These are phyloP conservation scores for Acipenser oxyrinchus DNA, from an alignment of 2,797 vertebrate genomes.

Conservation along the genomic window DNA sequence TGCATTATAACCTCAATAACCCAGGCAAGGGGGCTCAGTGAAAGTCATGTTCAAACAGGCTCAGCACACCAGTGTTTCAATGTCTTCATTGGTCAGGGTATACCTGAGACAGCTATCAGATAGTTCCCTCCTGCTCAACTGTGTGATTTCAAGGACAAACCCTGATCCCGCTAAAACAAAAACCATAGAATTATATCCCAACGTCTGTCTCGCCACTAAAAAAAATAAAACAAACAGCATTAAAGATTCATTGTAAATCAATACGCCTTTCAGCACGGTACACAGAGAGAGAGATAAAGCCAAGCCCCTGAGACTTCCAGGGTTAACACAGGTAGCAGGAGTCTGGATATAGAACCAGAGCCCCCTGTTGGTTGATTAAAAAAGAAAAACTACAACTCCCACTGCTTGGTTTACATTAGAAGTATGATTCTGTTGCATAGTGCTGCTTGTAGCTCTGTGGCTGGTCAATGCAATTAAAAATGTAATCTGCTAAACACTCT, in stretches of 20 bases:
- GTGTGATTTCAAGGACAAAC: not conserved
- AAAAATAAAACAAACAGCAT: constrained; percentile 5
- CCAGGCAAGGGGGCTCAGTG: too few species aligned
- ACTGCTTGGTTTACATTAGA: not conserved
- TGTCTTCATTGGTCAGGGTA: too few species aligned
- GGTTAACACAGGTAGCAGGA: not conserved
- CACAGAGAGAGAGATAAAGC: constrained; percentile 1
- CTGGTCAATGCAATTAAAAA: too few species aligned
- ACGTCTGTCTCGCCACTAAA: constrained; percentile 4
- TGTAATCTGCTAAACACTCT: too few species aligned
- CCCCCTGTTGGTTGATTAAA: constrained; percentile 11
- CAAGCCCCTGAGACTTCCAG: not conserved
- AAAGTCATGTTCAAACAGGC: too few species aligned
- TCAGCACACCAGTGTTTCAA: too few species aligned
- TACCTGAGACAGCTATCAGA: too few species aligned
- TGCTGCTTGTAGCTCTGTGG: too few species aligned
- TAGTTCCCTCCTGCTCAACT: too few species aligned
- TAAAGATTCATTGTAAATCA: constrained; percentile 30
- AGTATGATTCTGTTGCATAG: too few species aligned
- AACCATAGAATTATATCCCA: constrained; percentile 20
- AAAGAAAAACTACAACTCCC: constrained; percentile 8
- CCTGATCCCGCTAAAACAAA: constrained; percentile 2
- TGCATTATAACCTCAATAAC: too few species aligned
- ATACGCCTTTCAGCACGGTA: constrained; percentile 8
- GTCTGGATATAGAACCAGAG: constrained; percentile 9